Evolutionary conservation across 30 jellyfish, hydroid and myxozoan species (phyloP).

Genomic region (Aurelia aurita): DNA sequence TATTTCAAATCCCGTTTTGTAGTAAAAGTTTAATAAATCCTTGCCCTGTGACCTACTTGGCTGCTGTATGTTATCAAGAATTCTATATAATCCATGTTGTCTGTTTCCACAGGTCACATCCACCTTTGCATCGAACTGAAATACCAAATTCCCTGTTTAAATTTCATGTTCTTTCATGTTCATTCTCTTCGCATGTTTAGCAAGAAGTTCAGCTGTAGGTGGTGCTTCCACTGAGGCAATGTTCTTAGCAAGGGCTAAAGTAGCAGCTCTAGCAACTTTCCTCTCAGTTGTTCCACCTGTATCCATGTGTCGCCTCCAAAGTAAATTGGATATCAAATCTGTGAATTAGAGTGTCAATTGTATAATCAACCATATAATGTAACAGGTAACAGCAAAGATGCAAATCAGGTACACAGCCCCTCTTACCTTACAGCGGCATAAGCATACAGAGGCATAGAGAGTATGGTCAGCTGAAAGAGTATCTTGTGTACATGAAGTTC

Average conservation of each 20-base stretch:
- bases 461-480: too few species aligned
- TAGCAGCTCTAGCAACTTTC: conserved; percentile 1
- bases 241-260: not conserved
- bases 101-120: too few species aligned
- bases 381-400: too few species aligned
- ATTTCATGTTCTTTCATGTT: conserved; percentile 8
- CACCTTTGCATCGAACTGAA: not conserved
- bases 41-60: too few species aligned
- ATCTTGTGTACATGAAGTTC: too few species aligned
- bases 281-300: not conserved
- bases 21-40: too few species aligned
- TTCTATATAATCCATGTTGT: conserved; percentile 4
- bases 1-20: too few species aligned
- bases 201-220: conserved; percentile 1
- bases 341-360: too few species aligned
- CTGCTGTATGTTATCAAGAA: too few species aligned
- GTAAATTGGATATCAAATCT: conserved; percentile 8
- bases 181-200: not conserved
- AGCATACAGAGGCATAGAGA: too few species aligned
- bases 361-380: not conserved
- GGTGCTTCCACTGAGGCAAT: conserved; percentile 20
- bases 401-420: too few species aligned
- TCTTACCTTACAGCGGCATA: too few species aligned
- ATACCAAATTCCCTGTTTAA: not conserved
- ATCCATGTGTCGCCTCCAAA: conserved; percentile 21